Conservation (phyloP, 2,113 vertebrate genomes). For the Psammodynastes pulverulentus region DNA sequence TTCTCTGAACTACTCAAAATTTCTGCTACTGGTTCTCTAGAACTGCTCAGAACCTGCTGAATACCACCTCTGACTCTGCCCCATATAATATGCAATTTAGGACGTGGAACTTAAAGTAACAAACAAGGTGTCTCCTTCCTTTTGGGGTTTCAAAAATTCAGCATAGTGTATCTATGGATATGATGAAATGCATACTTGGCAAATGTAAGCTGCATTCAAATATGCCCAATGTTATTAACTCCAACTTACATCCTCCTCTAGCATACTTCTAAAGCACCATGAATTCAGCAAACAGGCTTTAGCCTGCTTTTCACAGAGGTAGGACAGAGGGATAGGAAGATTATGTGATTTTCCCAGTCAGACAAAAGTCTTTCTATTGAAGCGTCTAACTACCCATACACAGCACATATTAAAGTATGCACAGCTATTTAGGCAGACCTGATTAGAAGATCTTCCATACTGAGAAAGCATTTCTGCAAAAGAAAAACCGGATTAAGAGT, state of each 20-base stretch:
- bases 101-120: not conserved
- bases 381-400: not conserved
- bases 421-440: not conserved
- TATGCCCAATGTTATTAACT: not conserved
- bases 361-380: not conserved
- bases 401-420: not conserved
- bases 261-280: not conserved
- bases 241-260: slow-evolving; percentile 6
- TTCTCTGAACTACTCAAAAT: no score
- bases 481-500: not conserved
- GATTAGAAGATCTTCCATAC: not conserved
- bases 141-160: not conserved
- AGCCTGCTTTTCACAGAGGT: not conserved
- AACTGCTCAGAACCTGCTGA: no score
- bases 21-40: no score
- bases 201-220: not conserved
- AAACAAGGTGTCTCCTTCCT: not conserved
- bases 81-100: not conserved
- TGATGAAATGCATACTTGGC: not conserved
- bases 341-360: not conserved
- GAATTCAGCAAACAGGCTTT: not conserved
- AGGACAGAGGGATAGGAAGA: not conserved
- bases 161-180: not conserved
- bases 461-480: not conserved
- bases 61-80: no score